Evolutionary conservation across 2,888 invertebrate species (phyloP), one percentile per base, ranked within the genome.

Genomic region (Balanococcus diminutus): DNA sequence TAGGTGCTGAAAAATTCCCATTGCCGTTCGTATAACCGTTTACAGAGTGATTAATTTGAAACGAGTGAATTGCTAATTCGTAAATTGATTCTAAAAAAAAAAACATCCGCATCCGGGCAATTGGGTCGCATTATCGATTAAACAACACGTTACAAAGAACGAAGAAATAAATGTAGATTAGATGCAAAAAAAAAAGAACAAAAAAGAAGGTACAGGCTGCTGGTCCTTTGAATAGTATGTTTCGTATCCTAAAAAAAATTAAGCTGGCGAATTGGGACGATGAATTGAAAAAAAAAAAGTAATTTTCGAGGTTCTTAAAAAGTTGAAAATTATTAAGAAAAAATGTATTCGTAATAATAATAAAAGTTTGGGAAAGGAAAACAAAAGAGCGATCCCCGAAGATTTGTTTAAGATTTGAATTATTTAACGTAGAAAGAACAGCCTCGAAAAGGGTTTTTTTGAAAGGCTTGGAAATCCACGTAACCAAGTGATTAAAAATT

Each of bases 121-220:
- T 28, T 67, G 67, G 67, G 67, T 67, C 67, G 67, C 31, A 16
- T 67, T 67, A 67, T 67, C 67, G 67, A 67, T 67, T 67, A 67
- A 28, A 67, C n/a, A n/a, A n/a, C 56, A 56, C 8, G 56, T 14
- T 9, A 22, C 56, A 14, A 22, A 8, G 56, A 28, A 67, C 28
- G 67, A 31, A 16, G 28, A 9, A 67, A 67, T 28, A 16, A 67
- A 67, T 67, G 67, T 67, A 67, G 28, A 67, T 67, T 67, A 67
- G 67, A 67, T 67, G 67, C 28, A n/a, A 16, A 67, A 67, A 67
- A 28, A 28, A n/a, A 67, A 28, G 8, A 4, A 67, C 16, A 67
- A 67, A 16, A 67, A 67, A 67, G 28, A 67, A 67, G 28, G 14
- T 67, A 28, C 67, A 28, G 28, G n/a, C n/a, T n/a, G 28, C 28